A percentile compares a stretch with the other conserved stretches of the same genome.
These are phyloP conservation scores for Pangasianodon gigas DNA, from an alignment of 2,113 vertebrate genomes.

Conservation along the genomic window DNA sequence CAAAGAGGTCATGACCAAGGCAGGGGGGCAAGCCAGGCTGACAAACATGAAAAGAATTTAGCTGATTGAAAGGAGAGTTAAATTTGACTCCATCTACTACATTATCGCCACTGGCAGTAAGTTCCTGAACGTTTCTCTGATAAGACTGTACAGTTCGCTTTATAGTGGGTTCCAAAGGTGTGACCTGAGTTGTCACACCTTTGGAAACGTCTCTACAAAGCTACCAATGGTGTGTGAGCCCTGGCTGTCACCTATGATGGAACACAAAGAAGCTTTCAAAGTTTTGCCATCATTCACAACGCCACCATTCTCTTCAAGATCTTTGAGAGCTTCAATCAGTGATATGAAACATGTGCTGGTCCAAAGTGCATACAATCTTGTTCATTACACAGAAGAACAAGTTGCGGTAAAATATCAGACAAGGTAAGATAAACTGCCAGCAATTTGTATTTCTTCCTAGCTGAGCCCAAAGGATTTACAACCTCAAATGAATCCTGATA, in stretches of 20 bases:
- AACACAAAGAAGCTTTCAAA: conserved; percentile 21
- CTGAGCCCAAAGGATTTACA: too few species aligned
- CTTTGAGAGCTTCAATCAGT: background rate
- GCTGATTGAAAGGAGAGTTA: background rate
- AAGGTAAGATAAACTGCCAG: too few species aligned
- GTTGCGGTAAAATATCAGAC: background rate
- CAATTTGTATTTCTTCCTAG: too few species aligned
- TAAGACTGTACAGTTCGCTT: conserved; percentile 1
- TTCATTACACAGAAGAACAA: background rate
- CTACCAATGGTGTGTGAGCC: background rate
- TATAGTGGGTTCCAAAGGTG: background rate
- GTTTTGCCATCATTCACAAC: conserved; percentile 17
- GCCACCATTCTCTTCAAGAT: background rate
- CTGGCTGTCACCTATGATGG: conserved; percentile 23
- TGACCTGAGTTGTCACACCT: too few species aligned
- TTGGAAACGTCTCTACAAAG: background rate
- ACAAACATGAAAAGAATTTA: conserved; percentile 13
- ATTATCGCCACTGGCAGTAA: background rate
- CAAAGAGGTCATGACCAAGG: conserved; percentile 12
- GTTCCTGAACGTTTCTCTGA: conserved; percentile 5
- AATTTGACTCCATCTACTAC: background rate
- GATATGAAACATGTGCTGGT: background rate
- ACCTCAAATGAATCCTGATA: too few species aligned
- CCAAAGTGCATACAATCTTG: conserved; percentile 5
- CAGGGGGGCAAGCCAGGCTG: conserved; percentile 11